Base-by-base conservation (phyloP, 2,797 vertebrate genomes). In the Gallinago nigripennis region DNA sequence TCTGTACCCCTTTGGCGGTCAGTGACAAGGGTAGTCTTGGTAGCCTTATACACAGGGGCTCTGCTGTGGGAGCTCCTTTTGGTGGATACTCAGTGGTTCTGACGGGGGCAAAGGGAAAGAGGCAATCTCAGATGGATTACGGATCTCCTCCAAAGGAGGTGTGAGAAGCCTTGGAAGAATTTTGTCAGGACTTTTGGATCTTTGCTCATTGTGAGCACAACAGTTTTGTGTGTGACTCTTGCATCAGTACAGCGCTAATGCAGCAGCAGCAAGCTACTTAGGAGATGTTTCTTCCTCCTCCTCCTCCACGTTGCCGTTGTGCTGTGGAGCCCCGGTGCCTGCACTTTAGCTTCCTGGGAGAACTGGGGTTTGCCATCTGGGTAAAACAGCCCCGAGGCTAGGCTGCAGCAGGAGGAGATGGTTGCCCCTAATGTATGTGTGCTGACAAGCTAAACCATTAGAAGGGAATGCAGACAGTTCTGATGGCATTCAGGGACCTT, bases 341-440 rank as follows among this genome's bases (percentile, higher is more conserved):
- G 39, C 45, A 6, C 43, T 82, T 83, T 33, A 0, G 1, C 66
- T 60, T 77, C 48, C 60, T 68, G 19, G 54, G 45, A 88, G 58
- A 90, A 8, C 57, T 64, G 4, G 1, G 23, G 8, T 69, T 82
- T 89, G 39, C 71, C 53, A 86, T 45, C 60, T 85, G 79, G 15
- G 16, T 77, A 45, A 85, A 91, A 41, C 25, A 80, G 48, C 79
- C 72, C 79, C 31, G 56, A 73, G 82, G 82, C 91, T 41, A 77
- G 45, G 53, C 58, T 92, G 68, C 27, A 53, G 35, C 51, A 41
- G 72, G 48, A 82, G 68, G 30, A 48, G 37, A 21, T 51, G 5
- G 3, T 75, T 84, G 69, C 41, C 53, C 73, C 35, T 48, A 56
- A 91, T 53, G 68, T 23, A 73, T 70, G 45, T 83, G 12, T 30